Conservation (phyloP, 2,888 invertebrate genomes). For the Fragum sueziense region DNA sequence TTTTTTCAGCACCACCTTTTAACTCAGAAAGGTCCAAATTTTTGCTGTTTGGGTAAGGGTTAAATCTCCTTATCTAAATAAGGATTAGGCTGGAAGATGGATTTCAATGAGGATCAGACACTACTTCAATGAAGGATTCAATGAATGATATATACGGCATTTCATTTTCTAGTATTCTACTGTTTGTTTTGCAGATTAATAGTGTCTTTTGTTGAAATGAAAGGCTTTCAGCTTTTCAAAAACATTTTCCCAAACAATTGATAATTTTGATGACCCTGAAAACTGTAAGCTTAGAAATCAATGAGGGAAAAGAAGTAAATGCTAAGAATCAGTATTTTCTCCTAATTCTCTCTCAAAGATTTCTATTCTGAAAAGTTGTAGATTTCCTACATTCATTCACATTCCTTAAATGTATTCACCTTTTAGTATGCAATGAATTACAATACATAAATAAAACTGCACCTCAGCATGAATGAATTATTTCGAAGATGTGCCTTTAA, state of each 20-base stretch:
- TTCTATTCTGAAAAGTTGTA: neutral
- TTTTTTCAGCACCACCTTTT: no score
- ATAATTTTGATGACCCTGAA: neutral
- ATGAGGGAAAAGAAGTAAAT: neutral
- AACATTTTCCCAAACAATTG: neutral
- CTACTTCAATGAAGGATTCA: neutral
- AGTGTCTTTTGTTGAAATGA: no score
- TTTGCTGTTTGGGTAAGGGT: no score
- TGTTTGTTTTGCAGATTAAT: neutral
- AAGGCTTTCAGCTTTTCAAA: no score
- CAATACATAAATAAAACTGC: no score
- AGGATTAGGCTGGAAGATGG: neutral
- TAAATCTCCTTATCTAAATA: neutral
- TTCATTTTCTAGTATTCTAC: neutral
- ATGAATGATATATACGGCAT: neutral
- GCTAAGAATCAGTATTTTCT: no score
- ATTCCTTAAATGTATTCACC: no score
- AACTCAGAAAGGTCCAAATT: no score
- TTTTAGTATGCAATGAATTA: no score
- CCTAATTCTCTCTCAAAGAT: neutral
- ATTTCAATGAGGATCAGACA: neutral
- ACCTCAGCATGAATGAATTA: no score
- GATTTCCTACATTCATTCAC: no score
- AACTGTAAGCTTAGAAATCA: neutral
- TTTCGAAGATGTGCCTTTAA: no score